Percentiles rank a stretch among this genome's conserved stretches.
Conservation (phyloP, 2,113 vertebrate species). For the Vulpes lagopus region DNA sequence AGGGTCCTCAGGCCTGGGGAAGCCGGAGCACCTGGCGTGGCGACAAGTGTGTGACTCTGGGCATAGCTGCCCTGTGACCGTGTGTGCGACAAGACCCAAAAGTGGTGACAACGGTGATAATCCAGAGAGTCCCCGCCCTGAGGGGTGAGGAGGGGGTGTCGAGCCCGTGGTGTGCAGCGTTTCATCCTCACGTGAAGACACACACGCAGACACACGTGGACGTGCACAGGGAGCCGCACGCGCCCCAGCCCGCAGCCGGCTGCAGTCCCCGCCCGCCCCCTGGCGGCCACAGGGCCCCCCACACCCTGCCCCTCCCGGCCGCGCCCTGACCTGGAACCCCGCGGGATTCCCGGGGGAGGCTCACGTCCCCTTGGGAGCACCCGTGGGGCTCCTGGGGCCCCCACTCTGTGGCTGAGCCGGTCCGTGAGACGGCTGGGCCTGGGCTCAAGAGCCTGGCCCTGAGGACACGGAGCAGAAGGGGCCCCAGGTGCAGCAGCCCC, state of each 20-base stretch:
- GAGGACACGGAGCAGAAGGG: not conserved
- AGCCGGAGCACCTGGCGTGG: not conserved
- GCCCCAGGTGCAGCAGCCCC: not conserved
- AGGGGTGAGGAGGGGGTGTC: not conserved
- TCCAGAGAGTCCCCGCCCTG: not conserved
- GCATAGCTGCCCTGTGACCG: not conserved
- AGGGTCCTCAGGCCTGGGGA: not conserved
- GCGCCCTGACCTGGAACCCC: no score
- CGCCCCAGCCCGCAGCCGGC: no score
- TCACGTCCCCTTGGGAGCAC: not conserved
- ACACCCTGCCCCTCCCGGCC: not conserved
- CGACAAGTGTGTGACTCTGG: not conserved
- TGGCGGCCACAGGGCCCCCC: not conserved
- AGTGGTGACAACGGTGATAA: not conserved
- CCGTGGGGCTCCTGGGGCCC: no score
- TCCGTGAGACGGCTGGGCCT: not conserved
- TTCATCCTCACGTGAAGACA: not conserved
- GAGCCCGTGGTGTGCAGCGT: no score
- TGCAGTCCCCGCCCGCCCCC: not conserved
- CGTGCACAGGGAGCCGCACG: no score
- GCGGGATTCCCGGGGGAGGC: not conserved
- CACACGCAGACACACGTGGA: rapidly evolving
- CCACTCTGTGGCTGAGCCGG: not conserved
- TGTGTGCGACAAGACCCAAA: not conserved
- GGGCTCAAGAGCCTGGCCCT: not conserved